Evolutionary conservation across 2,888 invertebrate species (phyloP).

Genomic region (Habroteleia sp.): DNA sequence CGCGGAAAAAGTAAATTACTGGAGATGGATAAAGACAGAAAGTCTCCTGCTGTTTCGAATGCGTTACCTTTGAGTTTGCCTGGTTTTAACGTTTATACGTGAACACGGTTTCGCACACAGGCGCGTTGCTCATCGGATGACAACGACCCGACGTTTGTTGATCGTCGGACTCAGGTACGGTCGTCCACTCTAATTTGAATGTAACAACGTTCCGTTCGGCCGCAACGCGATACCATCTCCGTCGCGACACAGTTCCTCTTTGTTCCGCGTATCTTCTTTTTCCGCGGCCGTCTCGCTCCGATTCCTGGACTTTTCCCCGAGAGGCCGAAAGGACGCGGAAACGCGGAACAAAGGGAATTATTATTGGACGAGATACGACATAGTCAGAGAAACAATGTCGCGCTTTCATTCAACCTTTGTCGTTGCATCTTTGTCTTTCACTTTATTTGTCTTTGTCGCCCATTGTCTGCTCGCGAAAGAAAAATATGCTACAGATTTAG

Average conservation of each 20-base stretch:
- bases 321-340: slow-evolving; percentile 61
- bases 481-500: slow-evolving; percentile 57
- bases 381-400: slow-evolving; percentile 59
- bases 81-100: slow-evolving; percentile 56
- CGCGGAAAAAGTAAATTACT: slow-evolving; percentile 47
- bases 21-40: slow-evolving; percentile 62
- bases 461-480: slow-evolving; percentile 50
- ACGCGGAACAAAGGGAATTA: slow-evolving; percentile 67
- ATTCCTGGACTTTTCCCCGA: slow-evolving; percentile 59
- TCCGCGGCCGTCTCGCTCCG: slow-evolving; percentile 38
- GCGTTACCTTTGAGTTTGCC: slow-evolving; percentile 68
- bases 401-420: slow-evolving; percentile 61
- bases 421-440: slow-evolving; percentile 42
- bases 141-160: slow-evolving; percentile 72
- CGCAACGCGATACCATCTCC: slow-evolving; percentile 80
- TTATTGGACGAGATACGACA: slow-evolving; percentile 66
- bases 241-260: slow-evolving; percentile 51
- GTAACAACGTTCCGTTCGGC: slow-evolving; percentile 81
- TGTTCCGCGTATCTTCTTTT: slow-evolving; percentile 57
- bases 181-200: slow-evolving; percentile 81
- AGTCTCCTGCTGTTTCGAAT: slow-evolving; percentile 79
- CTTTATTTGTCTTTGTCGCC: slow-evolving; percentile 57
- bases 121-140: slow-evolving; percentile 65
- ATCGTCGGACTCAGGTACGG: slow-evolving; percentile 71
- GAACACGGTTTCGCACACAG: slow-evolving; percentile 45